Evolutionary conservation across 2,888 invertebrate genomes (phyloP).

Genomic region (Polydrusus pterygomalis): DNA sequence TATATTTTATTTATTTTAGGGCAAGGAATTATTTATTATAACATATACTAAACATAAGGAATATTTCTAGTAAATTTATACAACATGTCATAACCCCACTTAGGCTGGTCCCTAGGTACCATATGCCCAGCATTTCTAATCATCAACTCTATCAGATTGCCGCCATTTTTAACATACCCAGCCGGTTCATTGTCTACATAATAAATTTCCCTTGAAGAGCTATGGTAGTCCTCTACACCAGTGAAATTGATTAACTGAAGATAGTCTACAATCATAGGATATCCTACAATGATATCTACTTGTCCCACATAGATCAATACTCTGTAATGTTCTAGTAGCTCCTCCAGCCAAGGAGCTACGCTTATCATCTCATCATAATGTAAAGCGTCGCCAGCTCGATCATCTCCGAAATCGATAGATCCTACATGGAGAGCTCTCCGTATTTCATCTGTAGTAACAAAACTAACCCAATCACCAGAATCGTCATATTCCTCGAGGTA

Average conservation of each 20-base stretch:
- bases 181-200: slow-evolving; percentile 78
- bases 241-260: slow-evolving; percentile 80
- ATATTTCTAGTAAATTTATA: slow-evolving; percentile 30
- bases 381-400: slow-evolving; percentile 20
- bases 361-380: background rate
- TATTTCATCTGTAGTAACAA: slow-evolving; percentile 6
- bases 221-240: slow-evolving; percentile 77
- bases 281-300: slow-evolving; percentile 89
- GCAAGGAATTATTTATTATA: too few relatives aligned
- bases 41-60: background rate
- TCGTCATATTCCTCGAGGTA: slow-evolving; percentile 15
- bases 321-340: slow-evolving; percentile 78
- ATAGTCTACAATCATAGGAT: slow-evolving; percentile 85
- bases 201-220: slow-evolving; percentile 79
- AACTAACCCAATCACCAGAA: slow-evolving; percentile 6
- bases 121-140: slow-evolving; percentile 86
- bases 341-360: slow-evolving; percentile 63
- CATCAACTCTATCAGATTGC: slow-evolving; percentile 80
- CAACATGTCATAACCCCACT: slow-evolving; percentile 83
- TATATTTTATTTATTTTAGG: too few relatives aligned
- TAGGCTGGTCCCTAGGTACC: slow-evolving; percentile 84
- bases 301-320: slow-evolving; percentile 90
- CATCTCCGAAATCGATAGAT: background rate
- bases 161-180: slow-evolving; percentile 81
- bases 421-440: slow-evolving; percentile 29